Evolutionary conservation across 2,113 vertebrate species (phyloP).

Genomic region (Regulus satrapa): DNA sequence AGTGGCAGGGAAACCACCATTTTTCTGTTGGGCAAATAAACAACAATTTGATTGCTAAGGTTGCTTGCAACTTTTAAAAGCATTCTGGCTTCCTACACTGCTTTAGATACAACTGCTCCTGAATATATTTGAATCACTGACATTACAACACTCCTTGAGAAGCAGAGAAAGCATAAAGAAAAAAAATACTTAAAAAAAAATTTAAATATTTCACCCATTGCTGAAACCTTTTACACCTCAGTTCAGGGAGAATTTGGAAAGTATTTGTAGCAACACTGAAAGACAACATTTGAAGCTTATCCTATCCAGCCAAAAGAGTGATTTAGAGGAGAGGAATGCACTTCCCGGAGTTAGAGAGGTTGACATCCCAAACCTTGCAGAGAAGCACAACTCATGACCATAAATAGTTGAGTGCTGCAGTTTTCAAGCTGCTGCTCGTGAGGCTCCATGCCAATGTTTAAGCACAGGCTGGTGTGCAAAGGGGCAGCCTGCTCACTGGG

Average conservation of each 20-base stretch:
- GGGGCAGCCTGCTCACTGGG: neutral
- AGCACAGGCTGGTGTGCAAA: neutral
- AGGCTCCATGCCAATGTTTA: neutral
- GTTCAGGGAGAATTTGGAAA: neutral
- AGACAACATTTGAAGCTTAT: neutral
- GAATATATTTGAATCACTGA: neutral
- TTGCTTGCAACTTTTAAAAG: neutral
- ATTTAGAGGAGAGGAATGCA: neutral
- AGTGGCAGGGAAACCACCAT: neutral
- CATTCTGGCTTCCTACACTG: neutral
- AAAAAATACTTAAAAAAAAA: too few species aligned
- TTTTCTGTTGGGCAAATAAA: neutral
- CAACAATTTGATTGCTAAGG: neutral
- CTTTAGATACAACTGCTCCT: neutral
- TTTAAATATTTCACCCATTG: neutral
- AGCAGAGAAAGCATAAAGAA: neutral
- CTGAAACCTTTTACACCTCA: neutral
- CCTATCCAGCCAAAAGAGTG: neutral
- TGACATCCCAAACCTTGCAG: neutral
- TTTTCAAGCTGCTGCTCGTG: accelerated
- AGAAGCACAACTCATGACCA: neutral
- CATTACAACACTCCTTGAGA: neutral
- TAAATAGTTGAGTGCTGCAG: neutral
- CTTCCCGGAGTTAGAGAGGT: neutral
- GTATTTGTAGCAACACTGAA: neutral